Evolutionary conservation across 2,113 vertebrate species (phyloP).

Genomic region (Oncorhynchus masou): DNA sequence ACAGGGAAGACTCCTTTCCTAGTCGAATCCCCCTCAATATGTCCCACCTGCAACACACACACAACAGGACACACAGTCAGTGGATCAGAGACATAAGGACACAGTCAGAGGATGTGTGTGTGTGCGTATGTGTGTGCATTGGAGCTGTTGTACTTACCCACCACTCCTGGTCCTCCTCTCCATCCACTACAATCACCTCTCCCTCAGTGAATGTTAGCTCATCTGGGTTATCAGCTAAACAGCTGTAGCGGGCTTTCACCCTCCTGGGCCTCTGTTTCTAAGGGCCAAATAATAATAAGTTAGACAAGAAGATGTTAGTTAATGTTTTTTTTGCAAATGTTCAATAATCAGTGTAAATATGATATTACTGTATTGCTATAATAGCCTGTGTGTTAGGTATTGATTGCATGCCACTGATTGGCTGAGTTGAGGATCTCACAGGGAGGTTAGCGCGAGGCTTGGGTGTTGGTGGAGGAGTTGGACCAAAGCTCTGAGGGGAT

Average conservation of each 20-base stretch:
- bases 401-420: too few relatives aligned
- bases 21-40: slow-evolving; percentile 86
- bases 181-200: slow-evolving; percentile 91
- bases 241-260: slow-evolving; percentile 93
- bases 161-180: slow-evolving; percentile 95
- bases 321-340: background rate
- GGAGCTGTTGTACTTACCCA: slow-evolving; percentile 82
- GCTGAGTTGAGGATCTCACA: slow-evolving; percentile 69
- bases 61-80: background rate
- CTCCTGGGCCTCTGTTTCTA: slow-evolving; percentile 85
- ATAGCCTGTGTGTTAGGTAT: too few relatives aligned
- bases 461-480: slow-evolving; percentile 81
- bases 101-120: background rate
- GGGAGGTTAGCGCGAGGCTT: slow-evolving; percentile 84
- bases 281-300: background rate
- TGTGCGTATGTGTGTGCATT: too few relatives aligned
- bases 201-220: slow-evolving; percentile 92
- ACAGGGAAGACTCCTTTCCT: slow-evolving; percentile 89
- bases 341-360: background rate
- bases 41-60: slow-evolving; percentile 80
- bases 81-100: background rate
- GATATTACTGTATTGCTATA: too few relatives aligned
- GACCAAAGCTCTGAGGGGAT: slow-evolving; percentile 60
- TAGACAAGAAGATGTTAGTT: background rate
- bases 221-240: slow-evolving; percentile 88